Conservation (phyloP, 2,113 vertebrate genomes). For the Boleophthalmus pectinirostris region DNA sequence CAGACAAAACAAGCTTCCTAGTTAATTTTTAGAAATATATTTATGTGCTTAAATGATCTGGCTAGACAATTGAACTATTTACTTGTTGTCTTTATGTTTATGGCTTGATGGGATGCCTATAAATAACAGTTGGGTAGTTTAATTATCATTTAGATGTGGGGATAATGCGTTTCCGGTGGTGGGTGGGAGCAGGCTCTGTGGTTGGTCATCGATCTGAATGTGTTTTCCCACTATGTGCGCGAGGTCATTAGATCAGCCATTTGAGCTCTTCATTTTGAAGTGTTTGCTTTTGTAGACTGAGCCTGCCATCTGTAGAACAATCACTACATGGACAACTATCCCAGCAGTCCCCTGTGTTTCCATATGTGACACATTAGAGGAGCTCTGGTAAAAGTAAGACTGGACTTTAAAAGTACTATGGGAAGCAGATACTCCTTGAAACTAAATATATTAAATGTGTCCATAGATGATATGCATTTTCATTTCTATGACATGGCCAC, state of each 20-base stretch:
- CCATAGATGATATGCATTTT: not conserved
- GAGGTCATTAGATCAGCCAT: conserved; percentile 67
- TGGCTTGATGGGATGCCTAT: not conserved
- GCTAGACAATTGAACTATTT: not conserved
- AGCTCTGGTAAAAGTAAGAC: conserved; percentile 53
- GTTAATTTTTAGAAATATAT: not conserved
- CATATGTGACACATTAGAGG: conserved; percentile 10
- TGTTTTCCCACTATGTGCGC: conserved; percentile 46
- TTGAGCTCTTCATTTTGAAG: conserved; percentile 76
- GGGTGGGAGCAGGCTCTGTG: conserved; percentile 46
- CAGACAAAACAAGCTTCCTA: not conserved
- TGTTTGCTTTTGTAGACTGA: conserved; percentile 75
- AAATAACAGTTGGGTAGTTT: not conserved
- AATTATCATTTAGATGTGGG: conserved; percentile 15
- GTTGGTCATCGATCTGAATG: conserved; percentile 56
- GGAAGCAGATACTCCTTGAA: not conserved
- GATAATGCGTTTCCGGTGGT: conserved; percentile 23
- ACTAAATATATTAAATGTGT: not conserved
- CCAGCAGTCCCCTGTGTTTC: conserved; percentile 11
- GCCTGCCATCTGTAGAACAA: conserved; percentile 56
- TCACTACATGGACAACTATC: conserved; percentile 44
- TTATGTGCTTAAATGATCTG: not conserved
- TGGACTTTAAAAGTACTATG: not conserved
- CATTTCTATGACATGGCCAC: not conserved
- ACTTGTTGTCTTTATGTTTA: not conserved